Evolutionary conservation across 2,797 vertebrate species (phyloP), one percentile per base, ranked within the genome.

Genomic region (Silurus aristotelis): DNA sequence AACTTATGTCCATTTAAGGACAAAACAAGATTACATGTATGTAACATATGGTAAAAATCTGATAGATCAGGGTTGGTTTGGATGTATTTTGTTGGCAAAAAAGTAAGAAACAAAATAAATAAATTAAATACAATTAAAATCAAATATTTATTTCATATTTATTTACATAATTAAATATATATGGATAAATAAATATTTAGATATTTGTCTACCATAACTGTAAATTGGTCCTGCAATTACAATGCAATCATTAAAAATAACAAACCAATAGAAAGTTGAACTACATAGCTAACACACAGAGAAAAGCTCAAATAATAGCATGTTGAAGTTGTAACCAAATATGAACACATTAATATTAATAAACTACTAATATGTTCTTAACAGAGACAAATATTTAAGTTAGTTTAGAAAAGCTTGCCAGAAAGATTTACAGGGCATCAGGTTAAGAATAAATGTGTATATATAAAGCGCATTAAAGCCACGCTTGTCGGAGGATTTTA

Each of bases 1-100:
- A 91, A 88, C 89, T 93, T 87, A 93, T 93, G 94, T 92, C 92
- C 94, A 94, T 95, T 94, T 91, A 75, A 85, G 88, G 83, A 90
- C 83, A 92, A 90, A 91, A 89, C 83, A 70, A 90, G 91, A 92
- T 89, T 89, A 91, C 90, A 90, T 94, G 90, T 94, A 92, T 92
- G 93, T 92, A 91, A 91, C 90, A 93, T 93, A 92, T 92, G 71
- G 52, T 52, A 86, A 31, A 64, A 84, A 71, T 61, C 3, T 27
- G 25, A 58, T 67, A 66, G 14, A 60, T 52, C 31, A 10, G 48
- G 52, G 55, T 22, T 19, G 67, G 15, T 43, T n/a, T n/a, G 31
- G 31, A 38, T 38, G 31, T 38, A 38, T 38, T 61, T 3, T 20
- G 68, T 31, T 60, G 27, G 46, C 67, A 0, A 43, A 77, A 58